These are phyloP conservation scores for Panopea generosa DNA, from an alignment of 2,888 invertebrate genomes.

Conservation along the genomic window DNA sequence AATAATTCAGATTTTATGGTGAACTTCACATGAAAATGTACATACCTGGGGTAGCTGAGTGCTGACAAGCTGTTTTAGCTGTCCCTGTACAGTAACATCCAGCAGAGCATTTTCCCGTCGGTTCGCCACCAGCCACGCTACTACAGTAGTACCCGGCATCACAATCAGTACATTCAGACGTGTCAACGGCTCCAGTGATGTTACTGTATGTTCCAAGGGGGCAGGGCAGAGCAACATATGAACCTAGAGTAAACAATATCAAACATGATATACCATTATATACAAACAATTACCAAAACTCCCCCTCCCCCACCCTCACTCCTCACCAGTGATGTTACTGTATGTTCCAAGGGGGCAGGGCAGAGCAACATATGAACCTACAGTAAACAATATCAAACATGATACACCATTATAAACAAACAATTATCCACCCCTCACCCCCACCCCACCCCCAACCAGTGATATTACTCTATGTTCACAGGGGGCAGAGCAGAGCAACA, in stretches of 20 bases:
- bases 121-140: constrained; percentile 74
- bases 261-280: no score
- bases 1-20: no score
- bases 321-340: constrained; percentile 82
- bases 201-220: constrained; percentile 84
- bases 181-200: constrained; percentile 81
- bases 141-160: constrained; percentile 81
- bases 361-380: constrained; percentile 78
- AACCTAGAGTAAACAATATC: constrained; percentile 72
- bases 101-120: constrained; percentile 73
- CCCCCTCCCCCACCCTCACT: no score
- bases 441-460: no score
- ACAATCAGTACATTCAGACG: constrained; percentile 80
- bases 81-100: constrained; percentile 74
- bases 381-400: no score
- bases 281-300: no score
- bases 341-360: constrained; percentile 83
- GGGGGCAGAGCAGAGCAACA: constrained; percentile 79
- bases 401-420: no score
- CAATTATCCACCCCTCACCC: no score
- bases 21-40: no score
- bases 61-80: constrained; percentile 75
- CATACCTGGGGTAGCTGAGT: constrained; percentile 76
- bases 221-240: constrained; percentile 78
- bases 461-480: constrained; percentile 83